phyloP scores from a whole-genome alignment of 2,797 vertebrate species.

The Microcaecilia unicolor region DNA sequence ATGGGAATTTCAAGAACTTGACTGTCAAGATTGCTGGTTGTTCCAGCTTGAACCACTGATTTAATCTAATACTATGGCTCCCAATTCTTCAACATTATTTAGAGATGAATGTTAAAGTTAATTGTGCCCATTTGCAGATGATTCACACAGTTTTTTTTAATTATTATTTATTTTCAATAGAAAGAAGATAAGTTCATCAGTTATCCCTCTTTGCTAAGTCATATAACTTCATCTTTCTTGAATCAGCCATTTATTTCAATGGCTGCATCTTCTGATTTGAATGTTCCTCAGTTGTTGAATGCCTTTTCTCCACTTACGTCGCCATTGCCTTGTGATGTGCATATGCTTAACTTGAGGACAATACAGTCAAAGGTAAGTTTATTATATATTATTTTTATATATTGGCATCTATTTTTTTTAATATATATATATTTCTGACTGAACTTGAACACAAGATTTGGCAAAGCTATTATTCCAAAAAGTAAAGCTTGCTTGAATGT shows the following conservation, averaged over 20 bases:
- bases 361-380: constrained; percentile 74
- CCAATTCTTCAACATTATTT: too few species aligned
- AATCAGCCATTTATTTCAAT: constrained; percentile 72
- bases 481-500: too few species aligned
- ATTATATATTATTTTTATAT: background rate
- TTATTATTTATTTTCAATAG: constrained; percentile 37
- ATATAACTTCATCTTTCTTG: constrained; percentile 65
- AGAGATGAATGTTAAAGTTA: too few species aligned
- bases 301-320: constrained; percentile 58
- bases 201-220: constrained; percentile 76
- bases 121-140: too few species aligned
- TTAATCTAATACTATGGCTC: too few species aligned
- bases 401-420: too few species aligned
- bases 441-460: too few species aligned
- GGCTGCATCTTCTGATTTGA: constrained; percentile 33
- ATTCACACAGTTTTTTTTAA: background rate
- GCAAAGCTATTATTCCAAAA: too few species aligned
- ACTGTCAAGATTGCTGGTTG: too few species aligned
- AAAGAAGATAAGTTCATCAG: constrained; percentile 57
- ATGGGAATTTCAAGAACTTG: too few species aligned
- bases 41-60: too few species aligned
- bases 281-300: constrained; percentile 36
- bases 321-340: constrained; percentile 78
- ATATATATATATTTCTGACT: too few species aligned
- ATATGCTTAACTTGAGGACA: constrained; percentile 76